Percentiles rank a stretch among this genome's conserved stretches.
Conservation (phyloP, 2,113 vertebrate genomes). For the Chauna torquata region DNA sequence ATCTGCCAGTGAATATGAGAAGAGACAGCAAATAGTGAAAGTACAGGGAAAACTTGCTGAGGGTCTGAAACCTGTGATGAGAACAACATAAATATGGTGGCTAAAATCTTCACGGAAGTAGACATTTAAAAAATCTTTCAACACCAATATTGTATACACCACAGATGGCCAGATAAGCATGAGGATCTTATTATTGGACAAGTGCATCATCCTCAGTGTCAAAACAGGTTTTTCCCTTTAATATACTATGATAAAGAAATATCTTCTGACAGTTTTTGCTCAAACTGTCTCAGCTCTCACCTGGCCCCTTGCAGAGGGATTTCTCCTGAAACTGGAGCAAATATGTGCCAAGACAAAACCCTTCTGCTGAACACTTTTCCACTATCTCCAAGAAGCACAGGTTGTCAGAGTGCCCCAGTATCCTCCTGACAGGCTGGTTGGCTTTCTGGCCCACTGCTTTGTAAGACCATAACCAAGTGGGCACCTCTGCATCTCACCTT, state of each 20-base stretch:
- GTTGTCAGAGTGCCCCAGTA: not conserved
- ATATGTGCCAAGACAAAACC: not conserved
- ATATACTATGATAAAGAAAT: not conserved
- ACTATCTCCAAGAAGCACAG: not conserved
- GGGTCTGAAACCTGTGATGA: not conserved
- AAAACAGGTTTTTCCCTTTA: not conserved
- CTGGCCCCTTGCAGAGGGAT: not conserved
- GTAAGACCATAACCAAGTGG: not conserved
- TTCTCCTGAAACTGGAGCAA: not conserved
- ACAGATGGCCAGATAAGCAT: not conserved
- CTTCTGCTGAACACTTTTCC: not conserved
- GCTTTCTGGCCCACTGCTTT: not conserved
- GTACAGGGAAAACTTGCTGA: not conserved
- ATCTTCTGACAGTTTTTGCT: not conserved
- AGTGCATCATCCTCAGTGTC: not conserved
- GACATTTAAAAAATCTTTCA: not conserved
- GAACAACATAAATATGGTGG: not conserved
- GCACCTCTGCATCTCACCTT: not conserved
- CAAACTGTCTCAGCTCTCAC: not conserved
- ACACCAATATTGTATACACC: not conserved
- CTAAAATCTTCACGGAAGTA: not conserved
- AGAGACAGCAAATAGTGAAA: not conserved
- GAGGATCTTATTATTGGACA: not conserved
- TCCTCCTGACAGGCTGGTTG: not conserved
- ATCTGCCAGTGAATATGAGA: not conserved